A percentile compares a stretch with the other conserved stretches of the same genome.
phyloP scores from a whole-genome alignment of 2,888 invertebrate genomes.

The Anoplius nigerrimus region DNA sequence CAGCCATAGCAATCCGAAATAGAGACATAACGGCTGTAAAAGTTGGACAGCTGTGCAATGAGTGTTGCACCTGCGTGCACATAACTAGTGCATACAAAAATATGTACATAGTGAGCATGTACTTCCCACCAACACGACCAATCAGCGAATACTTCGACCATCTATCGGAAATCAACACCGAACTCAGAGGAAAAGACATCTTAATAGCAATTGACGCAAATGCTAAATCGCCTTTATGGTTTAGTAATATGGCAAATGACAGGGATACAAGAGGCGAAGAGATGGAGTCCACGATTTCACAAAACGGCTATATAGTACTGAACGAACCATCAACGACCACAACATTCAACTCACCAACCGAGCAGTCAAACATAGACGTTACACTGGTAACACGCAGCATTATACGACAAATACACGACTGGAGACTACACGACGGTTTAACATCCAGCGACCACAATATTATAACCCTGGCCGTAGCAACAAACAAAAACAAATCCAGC shows the following conservation, averaged over 20 bases:
- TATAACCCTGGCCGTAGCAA: background rate
- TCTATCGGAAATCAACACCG: background rate
- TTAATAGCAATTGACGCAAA: conserved; percentile 27
- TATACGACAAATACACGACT: background rate
- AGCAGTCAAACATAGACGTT: background rate
- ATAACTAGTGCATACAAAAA: background rate
- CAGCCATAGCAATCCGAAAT: conserved; percentile 11
- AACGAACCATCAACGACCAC: background rate
- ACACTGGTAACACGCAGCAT: background rate
- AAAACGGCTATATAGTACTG: background rate
- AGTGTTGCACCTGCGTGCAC: conserved; percentile 12
- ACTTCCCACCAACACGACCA: conserved; percentile 19
- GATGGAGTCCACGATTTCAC: background rate
- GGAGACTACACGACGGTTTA: background rate
- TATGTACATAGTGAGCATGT: conserved; percentile 19
- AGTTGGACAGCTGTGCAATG: background rate
- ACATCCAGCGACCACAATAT: background rate
- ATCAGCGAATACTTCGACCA: conserved; percentile 1
- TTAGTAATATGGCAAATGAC: background rate
- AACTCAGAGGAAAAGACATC: background rate
- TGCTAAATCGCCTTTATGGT: conserved; percentile 24
- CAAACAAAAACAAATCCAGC: background rate
- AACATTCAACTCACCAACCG: background rate
- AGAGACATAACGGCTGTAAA: background rate
- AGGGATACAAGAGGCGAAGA: background rate